These are phyloP conservation scores for Notarius lentiginosus DNA, from an alignment of 2,113 vertebrate species.

Conservation along the genomic window DNA sequence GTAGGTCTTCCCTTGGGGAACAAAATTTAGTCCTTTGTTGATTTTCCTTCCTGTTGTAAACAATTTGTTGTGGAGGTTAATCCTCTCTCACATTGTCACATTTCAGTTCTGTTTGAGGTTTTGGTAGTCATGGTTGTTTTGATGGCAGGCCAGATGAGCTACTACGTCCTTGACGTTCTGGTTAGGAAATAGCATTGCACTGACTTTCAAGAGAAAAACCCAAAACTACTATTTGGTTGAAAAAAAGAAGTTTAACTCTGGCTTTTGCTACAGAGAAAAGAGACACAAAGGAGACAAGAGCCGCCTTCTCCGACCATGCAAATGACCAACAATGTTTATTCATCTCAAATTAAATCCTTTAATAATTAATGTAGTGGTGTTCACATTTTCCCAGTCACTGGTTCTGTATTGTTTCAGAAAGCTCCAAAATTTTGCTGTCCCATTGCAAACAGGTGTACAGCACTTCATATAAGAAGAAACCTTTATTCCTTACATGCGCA, in stretches of 20 bases:
- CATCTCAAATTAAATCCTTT: not conserved
- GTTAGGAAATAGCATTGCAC: not conserved
- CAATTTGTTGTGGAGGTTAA: too few relatives aligned
- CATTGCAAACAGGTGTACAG: not conserved
- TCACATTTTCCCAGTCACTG: not conserved
- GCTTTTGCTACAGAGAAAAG: not conserved
- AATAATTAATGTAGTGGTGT: constrained; percentile 6
- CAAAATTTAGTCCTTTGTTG: too few relatives aligned
- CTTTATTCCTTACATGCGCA: too few relatives aligned
- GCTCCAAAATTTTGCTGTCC: not conserved
- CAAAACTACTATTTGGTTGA: not conserved
- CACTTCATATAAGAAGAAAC: too few relatives aligned
- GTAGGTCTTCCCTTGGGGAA: too few relatives aligned
- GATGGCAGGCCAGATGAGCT: too few relatives aligned
- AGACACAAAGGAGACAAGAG: not conserved
- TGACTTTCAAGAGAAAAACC: not conserved
- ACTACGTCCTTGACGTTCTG: too few relatives aligned
- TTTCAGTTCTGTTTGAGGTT: too few relatives aligned
- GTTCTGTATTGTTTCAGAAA: not conserved
- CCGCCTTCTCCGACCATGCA: not conserved
- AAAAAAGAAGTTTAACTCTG: not conserved
- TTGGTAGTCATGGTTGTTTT: too few relatives aligned
- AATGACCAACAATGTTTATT: not conserved
- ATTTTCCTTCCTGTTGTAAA: too few relatives aligned
- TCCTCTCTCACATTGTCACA: too few relatives aligned